Conservation (phyloP, 2,888 invertebrate species). For the Melitaea athalia region DNA sequence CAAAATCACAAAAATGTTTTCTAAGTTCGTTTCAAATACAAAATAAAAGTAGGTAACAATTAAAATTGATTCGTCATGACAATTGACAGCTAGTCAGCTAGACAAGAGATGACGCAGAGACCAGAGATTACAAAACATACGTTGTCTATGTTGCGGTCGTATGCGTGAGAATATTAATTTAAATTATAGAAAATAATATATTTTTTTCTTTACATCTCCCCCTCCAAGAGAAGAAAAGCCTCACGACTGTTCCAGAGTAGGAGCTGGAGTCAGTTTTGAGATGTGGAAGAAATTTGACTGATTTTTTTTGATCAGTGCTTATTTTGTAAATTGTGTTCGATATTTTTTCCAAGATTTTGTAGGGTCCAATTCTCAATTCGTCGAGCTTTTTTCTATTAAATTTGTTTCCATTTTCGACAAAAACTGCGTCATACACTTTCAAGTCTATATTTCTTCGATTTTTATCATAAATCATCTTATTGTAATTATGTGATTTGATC, state of each 20-base stretch:
- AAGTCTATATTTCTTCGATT: constrained; percentile 23
- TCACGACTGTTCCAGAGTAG: background rate
- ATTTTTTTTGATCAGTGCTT: constrained; percentile 31
- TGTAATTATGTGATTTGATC: constrained; percentile 28
- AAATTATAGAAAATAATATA: too few relatives aligned
- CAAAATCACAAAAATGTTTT: too few relatives aligned
- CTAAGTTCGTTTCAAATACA: too few relatives aligned
- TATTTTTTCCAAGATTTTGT: constrained; percentile 33
- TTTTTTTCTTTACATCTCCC: constrained; percentile 6
- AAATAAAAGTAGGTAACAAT: too few relatives aligned
- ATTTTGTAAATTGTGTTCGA: constrained; percentile 27
- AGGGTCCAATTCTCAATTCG: constrained; percentile 46
- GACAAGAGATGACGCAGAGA: too few relatives aligned
- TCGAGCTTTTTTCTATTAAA: constrained; percentile 47
- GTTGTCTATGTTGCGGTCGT: too few relatives aligned
- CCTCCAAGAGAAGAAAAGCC: background rate
- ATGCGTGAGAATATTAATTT: too few relatives aligned
- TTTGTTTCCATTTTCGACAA: constrained; percentile 48
- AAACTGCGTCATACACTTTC: constrained; percentile 42
- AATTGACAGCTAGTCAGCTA: too few relatives aligned
- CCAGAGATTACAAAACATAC: too few relatives aligned
- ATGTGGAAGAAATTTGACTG: constrained; percentile 43
- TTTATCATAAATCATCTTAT: constrained; percentile 24
- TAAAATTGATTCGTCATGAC: too few relatives aligned
- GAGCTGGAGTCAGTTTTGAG: constrained; percentile 40